A percentile compares a stretch with the other conserved stretches of the same genome.
Conservation (phyloP, 2,888 invertebrate species). For the Allygus modestus region DNA sequence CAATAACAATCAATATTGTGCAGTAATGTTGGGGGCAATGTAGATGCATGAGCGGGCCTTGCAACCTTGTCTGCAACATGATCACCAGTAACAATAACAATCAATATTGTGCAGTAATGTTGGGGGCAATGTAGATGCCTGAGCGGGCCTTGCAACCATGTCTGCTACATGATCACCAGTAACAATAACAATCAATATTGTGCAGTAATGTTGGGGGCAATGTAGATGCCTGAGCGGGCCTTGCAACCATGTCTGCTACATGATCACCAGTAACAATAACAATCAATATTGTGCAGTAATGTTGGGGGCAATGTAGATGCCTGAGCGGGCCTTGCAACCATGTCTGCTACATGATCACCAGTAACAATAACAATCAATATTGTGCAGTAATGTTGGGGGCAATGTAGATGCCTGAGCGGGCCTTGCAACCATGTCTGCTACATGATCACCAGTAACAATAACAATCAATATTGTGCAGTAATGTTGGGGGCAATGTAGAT, state of each 20-base stretch:
- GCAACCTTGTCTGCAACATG: conserved; percentile 80
- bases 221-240: conserved; percentile 87
- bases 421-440: conserved; percentile 81
- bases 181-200: no score
- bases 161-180: conserved; percentile 76
- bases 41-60: conserved; percentile 87
- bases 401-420: conserved; percentile 87
- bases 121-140: conserved; percentile 86
- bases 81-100: no score
- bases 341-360: conserved; percentile 77
- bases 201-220: conserved; percentile 78
- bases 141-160: conserved; percentile 83
- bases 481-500: conserved; percentile 84
- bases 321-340: conserved; percentile 83
- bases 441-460: conserved; percentile 72
- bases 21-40: conserved; percentile 80
- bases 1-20: no score
- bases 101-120: no score
- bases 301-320: conserved; percentile 85
- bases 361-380: no score
- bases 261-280: no score
- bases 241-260: conserved; percentile 80
- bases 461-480: no score
- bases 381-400: conserved; percentile 78
- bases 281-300: no score